A percentile compares a stretch with the other conserved stretches of the same genome.
Conservation (phyloP, 2,888 invertebrate genomes). For the Apocheima hispidaria region DNA sequence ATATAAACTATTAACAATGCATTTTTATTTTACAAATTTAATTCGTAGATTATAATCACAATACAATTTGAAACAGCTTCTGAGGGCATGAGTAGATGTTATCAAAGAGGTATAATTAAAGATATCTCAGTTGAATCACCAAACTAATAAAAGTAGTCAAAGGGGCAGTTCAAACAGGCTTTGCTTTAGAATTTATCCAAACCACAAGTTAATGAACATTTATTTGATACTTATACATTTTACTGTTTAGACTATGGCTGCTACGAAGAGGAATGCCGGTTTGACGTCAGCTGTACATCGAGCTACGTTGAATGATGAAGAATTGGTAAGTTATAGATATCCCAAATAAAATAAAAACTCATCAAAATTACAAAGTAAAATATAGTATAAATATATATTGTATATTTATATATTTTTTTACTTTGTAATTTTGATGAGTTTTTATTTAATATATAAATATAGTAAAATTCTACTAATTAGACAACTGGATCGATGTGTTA, state of each 20-base stretch:
- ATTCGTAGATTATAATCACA: conserved; percentile 26
- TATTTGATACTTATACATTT: conserved; percentile 25
- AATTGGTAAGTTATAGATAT: conserved; percentile 93
- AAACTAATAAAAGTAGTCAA: conserved; percentile 37
- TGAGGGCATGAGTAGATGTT: conserved; percentile 64
- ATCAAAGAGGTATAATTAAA: conserved; percentile 31
- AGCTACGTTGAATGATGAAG: conserved; percentile 99
- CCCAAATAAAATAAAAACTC: background rate
- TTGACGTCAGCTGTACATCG: conserved; percentile 98
- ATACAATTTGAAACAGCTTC: conserved; percentile 62
- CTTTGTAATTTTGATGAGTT: no score
- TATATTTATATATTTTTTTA: no score
- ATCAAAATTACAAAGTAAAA: background rate
- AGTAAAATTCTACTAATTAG: no score
- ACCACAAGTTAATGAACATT: background rate
- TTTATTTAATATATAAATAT: no score
- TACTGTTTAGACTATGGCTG: conserved; percentile 97
- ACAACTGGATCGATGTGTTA: no score
- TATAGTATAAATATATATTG: background rate
- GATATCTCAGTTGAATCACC: conserved; percentile 21
- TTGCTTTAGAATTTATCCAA: conserved; percentile 43
- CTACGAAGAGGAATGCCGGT: conserved; percentile 98
- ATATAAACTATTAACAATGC: conserved; percentile 24
- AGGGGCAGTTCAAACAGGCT: conserved; percentile 40
- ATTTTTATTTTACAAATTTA: conserved; percentile 30